Conservation (phyloP, 2,888 invertebrate species). For the Drosophila recens region DNA sequence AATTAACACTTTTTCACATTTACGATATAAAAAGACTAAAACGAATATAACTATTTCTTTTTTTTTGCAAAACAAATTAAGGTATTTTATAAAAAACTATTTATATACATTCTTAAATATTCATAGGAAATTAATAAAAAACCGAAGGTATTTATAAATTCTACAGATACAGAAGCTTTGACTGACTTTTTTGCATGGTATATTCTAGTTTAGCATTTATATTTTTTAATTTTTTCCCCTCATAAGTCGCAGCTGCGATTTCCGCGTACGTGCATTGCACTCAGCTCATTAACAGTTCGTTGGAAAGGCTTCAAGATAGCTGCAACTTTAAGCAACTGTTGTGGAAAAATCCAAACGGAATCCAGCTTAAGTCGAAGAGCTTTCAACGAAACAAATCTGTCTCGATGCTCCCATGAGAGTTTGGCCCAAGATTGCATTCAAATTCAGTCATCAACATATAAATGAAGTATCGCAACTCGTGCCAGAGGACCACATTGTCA, state of each 20-base stretch:
- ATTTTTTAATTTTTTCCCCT: background rate
- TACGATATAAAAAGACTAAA: background rate
- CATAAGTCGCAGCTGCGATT: background rate
- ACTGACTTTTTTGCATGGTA: background rate
- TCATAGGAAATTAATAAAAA: no score
- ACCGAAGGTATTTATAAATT: background rate
- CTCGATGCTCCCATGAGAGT: slow-evolving; percentile 58
- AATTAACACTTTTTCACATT: no score
- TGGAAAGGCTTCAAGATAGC: slow-evolving; percentile 27
- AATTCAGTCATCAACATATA: slow-evolving; percentile 80
- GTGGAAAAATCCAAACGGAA: slow-evolving; percentile 16
- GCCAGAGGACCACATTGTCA: slow-evolving; percentile 27
- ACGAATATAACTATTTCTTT: background rate
- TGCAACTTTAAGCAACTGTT: slow-evolving; percentile 2
- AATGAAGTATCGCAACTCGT: slow-evolving; percentile 61
- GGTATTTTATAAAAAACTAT: background rate
- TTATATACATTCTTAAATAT: no score
- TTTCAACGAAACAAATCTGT: slow-evolving; percentile 32
- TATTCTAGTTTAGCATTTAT: background rate
- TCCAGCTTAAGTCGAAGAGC: slow-evolving; percentile 16
- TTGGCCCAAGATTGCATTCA: slow-evolving; percentile 75
- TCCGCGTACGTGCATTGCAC: slow-evolving; percentile 29
- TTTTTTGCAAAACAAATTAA: background rate
- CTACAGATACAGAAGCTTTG: background rate
- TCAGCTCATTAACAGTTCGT: slow-evolving; percentile 20